A percentile compares a stretch with the other conserved stretches of the same genome.
Conservation (phyloP, 2,888 invertebrate species). For the Drosophila peninsularis region DNA sequence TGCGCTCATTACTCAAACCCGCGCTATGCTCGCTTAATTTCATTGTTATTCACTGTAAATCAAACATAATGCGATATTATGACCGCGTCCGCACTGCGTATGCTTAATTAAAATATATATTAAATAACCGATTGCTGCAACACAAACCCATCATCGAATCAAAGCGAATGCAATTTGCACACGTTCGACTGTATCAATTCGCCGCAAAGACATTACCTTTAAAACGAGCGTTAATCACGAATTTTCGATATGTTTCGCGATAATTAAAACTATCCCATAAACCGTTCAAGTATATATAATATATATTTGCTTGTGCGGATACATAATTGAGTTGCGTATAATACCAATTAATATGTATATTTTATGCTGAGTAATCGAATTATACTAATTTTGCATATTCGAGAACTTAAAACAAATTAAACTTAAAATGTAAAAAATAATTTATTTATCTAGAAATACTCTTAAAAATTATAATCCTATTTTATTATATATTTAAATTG, state of each 20-base stretch:
- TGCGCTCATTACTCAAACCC: not conserved
- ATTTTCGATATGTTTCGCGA: slow-evolving; percentile 8
- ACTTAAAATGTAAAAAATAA: no score
- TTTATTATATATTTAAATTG: no score
- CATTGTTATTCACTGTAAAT: slow-evolving; percentile 65
- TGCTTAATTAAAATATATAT: slow-evolving; percentile 73
- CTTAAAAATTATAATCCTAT: no score
- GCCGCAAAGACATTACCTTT: slow-evolving; percentile 3
- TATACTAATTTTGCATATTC: not conserved
- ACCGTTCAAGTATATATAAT: not conserved
- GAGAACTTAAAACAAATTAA: not conserved
- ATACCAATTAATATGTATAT: slow-evolving; percentile 3
- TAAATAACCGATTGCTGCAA: slow-evolving; percentile 34
- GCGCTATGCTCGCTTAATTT: slow-evolving; percentile 55
- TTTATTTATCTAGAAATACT: no score
- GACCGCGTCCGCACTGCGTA: slow-evolving; percentile 56
- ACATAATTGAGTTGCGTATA: not conserved
- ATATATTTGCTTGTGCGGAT: not conserved
- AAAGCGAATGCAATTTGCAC: slow-evolving; percentile 47
- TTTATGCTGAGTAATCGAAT: not conserved
- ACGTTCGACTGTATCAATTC: slow-evolving; percentile 12
- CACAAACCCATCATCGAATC: slow-evolving; percentile 49
- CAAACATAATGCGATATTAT: slow-evolving; percentile 72
- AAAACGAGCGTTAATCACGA: slow-evolving; percentile 12
- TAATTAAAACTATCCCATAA: slow-evolving; percentile 10